Evolutionary conservation across 2,888 invertebrate species (phyloP).

Genomic region (Cancer borealis): DNA sequence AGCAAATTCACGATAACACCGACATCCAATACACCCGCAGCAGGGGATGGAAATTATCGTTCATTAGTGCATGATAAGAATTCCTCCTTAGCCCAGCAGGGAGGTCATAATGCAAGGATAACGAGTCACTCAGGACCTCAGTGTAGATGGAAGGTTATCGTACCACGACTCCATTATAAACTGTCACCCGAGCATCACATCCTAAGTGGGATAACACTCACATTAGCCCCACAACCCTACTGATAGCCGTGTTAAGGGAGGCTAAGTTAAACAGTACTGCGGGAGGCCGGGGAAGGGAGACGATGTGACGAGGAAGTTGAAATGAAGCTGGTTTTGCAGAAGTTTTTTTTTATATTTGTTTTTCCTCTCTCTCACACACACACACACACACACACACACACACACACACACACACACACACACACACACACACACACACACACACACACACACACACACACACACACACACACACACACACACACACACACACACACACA

Average conservation of each 20-base stretch:
- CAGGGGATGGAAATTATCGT: background rate
- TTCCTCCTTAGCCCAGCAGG: background rate
- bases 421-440: background rate
- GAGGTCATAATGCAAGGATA: background rate
- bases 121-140: background rate
- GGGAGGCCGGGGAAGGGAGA: background rate
- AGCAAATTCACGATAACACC: background rate
- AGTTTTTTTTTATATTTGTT: background rate
- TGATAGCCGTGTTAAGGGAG: background rate
- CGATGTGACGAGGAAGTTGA: background rate
- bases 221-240: background rate
- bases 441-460: background rate
- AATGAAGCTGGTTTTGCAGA: background rate
- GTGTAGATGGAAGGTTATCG: background rate
- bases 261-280: conserved; percentile 21
- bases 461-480: background rate
- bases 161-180: background rate
- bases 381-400: background rate
- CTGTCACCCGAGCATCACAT: background rate
- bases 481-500: background rate
- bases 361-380: background rate
- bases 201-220: conserved; percentile 24
- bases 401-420: background rate
- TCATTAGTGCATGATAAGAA: background rate
- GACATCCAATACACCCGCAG: background rate